A percentile compares a stretch with the other conserved stretches of the same genome.
Evolutionary conservation across 2,113 vertebrate genomes (phyloP).

Genomic region (Alectura lathami): DNA sequence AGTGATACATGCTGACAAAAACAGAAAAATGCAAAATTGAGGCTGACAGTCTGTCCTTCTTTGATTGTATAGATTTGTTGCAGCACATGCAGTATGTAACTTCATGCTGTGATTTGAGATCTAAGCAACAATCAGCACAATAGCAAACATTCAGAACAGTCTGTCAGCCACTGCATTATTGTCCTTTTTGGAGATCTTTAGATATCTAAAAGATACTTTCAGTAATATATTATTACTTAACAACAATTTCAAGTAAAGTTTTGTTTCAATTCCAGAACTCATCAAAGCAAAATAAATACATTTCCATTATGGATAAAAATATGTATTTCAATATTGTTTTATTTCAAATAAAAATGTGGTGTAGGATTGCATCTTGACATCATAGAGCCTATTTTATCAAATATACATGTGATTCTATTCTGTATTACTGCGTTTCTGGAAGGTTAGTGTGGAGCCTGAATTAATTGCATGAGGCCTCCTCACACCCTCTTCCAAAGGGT

Average conservation of each 20-base stretch:
- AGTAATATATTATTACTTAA: neutral
- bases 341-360: neutral
- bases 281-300: neutral
- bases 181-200: neutral
- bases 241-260: neutral
- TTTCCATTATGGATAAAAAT: neutral
- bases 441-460: neutral
- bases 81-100: neutral
- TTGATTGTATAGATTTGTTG: neutral
- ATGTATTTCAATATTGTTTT: neutral
- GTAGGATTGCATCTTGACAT: neutral
- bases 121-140: neutral
- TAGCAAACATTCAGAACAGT: neutral
- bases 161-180: neutral
- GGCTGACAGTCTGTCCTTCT: neutral
- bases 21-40: constrained; percentile 5
- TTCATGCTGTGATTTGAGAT: constrained; percentile 17
- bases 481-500: accelerated
- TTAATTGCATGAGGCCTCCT: neutral
- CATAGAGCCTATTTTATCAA: neutral
- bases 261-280: neutral
- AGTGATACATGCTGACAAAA: constrained; percentile 36
- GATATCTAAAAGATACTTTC: neutral
- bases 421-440: neutral
- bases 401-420: neutral